Conservation (phyloP, 2,888 invertebrate genomes). For the Eupithecia subfuscata region DNA sequence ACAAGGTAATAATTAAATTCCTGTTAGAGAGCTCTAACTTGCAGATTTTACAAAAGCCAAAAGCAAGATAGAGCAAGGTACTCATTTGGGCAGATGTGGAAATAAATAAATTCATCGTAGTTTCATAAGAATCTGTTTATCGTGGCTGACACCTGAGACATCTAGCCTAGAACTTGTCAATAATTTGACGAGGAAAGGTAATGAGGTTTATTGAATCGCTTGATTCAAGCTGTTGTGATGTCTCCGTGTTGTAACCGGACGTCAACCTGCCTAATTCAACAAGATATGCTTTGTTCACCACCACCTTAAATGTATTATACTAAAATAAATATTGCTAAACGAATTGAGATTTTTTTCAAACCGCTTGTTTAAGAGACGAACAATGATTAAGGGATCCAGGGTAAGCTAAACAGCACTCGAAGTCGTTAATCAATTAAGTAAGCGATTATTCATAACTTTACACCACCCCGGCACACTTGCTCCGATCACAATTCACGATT, state of each 20-base stretch:
- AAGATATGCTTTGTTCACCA: constrained; percentile 38
- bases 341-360: constrained; percentile 14
- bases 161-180: constrained; percentile 68
- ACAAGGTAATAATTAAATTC: background rate
- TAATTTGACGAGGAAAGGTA: constrained; percentile 54
- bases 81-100: constrained; percentile 17
- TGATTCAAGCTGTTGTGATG: constrained; percentile 41
- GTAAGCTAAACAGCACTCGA: constrained; percentile 34
- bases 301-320: constrained; percentile 27
- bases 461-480: constrained; percentile 36
- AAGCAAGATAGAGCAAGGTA: background rate
- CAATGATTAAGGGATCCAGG: constrained; percentile 37
- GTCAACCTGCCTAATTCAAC: constrained; percentile 47
- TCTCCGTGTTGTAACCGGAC: constrained; percentile 51
- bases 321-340: constrained; percentile 30
- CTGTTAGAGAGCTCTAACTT: background rate
- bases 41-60: background rate
- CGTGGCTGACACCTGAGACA: constrained; percentile 50
- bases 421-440: constrained; percentile 40
- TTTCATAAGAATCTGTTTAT: constrained; percentile 48
- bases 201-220: constrained; percentile 66
- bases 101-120: constrained; percentile 31
- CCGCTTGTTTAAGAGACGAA: constrained; percentile 33
- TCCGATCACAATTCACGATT: constrained; percentile 30
- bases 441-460: constrained; percentile 38